Conservation (phyloP, 2,888 invertebrate species). For the Aporophyla lueneburgensis region DNA sequence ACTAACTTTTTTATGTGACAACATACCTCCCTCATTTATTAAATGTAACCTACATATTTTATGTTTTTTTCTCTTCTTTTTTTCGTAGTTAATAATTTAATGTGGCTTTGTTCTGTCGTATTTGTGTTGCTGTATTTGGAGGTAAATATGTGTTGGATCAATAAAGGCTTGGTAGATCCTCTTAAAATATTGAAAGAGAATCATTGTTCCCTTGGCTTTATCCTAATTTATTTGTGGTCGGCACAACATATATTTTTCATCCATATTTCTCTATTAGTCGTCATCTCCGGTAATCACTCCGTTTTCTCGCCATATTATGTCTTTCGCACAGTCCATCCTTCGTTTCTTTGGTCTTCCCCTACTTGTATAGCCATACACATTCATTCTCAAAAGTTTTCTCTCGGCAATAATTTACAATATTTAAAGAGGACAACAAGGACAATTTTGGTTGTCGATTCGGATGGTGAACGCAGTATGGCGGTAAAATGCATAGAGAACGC, state of each 20-base stretch:
- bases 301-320: neutral
- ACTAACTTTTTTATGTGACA: conserved; percentile 60
- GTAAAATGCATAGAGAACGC: too few relatives aligned
- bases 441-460: too few relatives aligned
- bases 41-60: conserved; percentile 54
- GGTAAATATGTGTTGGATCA: neutral
- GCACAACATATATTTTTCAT: neutral
- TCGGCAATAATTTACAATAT: neutral
- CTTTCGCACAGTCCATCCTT: neutral
- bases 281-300: neutral
- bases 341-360: too few relatives aligned
- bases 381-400: neutral
- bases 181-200: neutral
- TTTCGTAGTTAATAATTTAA: conserved; percentile 37
- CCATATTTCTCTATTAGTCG: neutral
- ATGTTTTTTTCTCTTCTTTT: conserved; percentile 29
- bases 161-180: neutral
- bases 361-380: neutral
- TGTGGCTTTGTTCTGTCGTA: conserved; percentile 12
- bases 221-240: neutral
- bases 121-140: conserved; percentile 13
- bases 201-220: neutral
- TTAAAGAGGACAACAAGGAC: neutral
- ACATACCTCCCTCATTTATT: conserved; percentile 60
- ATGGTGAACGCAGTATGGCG: too few relatives aligned